Evolutionary conservation across 2,888 invertebrate genomes (phyloP), one percentile per base, ranked within the genome.

Genomic region (Amphipoea oculea): DNA sequence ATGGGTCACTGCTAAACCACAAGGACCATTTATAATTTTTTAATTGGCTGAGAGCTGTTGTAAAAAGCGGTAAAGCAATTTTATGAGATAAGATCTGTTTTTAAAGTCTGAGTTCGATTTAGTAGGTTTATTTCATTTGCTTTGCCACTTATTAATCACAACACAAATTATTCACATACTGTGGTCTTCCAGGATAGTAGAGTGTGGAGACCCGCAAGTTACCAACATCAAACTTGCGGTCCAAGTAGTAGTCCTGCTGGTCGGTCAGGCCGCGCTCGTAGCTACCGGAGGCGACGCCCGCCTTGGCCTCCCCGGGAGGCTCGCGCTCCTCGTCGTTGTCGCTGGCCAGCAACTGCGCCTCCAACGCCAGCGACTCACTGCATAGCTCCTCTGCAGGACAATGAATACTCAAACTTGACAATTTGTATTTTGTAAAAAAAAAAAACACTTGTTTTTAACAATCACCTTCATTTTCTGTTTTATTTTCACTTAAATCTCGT

Each of bases 101-200:
- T 65, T 20, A 40, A 65, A n/a, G n/a, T 45, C 2, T 7, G n/a
- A 23, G 66, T 14, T 67, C 7, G n/a, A 67, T 42, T 42, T n/a
- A 67, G 14, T n/a, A 42, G 42, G 17, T 42, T n/a, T 23, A 42
- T n/a, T 45, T 20, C 9, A 45, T 48, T 48, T 68, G 11, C 5
- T 48, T 48, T n/a, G 5, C 9, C 4, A n/a, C n/a, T 29, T 29
- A 17, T 68, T 45, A 40, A 12, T 40, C 12, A 66, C 12, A 48
- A 20, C 5, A 17, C 40, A 9, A 54, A 54, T 40, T 23, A 75
- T 69, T 63, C 17, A 90, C 94, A 93, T 96, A 98, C 94, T 96
- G 96, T 1, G 98, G 98, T 75, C 97, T 97, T 0, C 97, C 97
- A 3, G 98, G 98, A 76, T 97, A 97, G 83, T 98, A 97, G 23